phyloP scores from a whole-genome alignment of 2,888 invertebrate species.

The Caenorhabditis doughertyi region DNA sequence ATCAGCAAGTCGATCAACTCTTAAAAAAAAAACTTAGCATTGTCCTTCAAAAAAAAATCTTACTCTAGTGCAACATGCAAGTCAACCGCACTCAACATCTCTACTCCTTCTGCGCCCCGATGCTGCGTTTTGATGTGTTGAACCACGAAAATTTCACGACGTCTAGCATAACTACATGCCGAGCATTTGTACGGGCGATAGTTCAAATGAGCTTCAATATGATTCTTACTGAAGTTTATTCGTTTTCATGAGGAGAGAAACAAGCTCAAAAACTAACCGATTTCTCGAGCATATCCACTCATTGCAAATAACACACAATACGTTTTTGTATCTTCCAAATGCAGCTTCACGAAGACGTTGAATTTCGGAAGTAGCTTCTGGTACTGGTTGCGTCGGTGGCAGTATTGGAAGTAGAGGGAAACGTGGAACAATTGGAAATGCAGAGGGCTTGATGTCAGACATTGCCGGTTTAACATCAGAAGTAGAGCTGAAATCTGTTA shows the following conservation, averaged over 20 bases:
- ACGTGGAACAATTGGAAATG: not conserved
- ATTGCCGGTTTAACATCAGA: not conserved
- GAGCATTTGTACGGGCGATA: slow-evolving; percentile 63
- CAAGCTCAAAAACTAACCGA: slow-evolving; percentile 29
- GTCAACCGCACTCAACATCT: slow-evolving; percentile 29
- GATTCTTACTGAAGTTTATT: slow-evolving; percentile 47
- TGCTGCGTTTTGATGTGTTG: slow-evolving; percentile 56
- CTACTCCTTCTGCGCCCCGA: slow-evolving; percentile 11
- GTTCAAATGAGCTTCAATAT: slow-evolving; percentile 59
- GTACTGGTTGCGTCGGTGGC: not conserved
- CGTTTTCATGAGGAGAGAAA: too few species aligned
- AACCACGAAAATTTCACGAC: slow-evolving; percentile 58
- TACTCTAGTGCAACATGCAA: slow-evolving; percentile 42
- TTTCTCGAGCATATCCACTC: slow-evolving; percentile 64
- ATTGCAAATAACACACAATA: slow-evolving; percentile 61
- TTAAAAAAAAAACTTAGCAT: slow-evolving; percentile 4
- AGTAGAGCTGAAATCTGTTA: not conserved
- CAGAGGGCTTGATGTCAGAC: not conserved
- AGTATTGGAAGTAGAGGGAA: not conserved
- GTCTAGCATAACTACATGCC: slow-evolving; percentile 39
- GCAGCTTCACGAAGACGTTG: slow-evolving; percentile 55
- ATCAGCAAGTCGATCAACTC: slow-evolving; percentile 58
- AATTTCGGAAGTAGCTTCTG: slow-evolving; percentile 41
- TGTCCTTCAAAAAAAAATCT: not conserved
- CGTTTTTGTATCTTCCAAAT: slow-evolving; percentile 54